A percentile compares a stretch with the other conserved stretches of the same genome.
Evolutionary conservation across 2,888 invertebrate genomes (phyloP).

Genomic region (Zygaena filipendulae): DNA sequence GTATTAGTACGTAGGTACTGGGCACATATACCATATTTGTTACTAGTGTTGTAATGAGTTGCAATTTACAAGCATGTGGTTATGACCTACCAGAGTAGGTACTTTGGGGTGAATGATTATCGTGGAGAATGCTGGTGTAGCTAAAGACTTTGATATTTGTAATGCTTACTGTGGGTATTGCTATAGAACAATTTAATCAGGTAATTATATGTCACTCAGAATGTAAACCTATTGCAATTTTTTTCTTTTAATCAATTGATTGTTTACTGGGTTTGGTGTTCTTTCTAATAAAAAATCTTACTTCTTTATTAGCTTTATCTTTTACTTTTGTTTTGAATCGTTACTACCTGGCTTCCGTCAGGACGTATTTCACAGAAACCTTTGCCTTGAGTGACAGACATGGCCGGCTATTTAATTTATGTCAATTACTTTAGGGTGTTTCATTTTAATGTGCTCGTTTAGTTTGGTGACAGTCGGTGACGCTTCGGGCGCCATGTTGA

Average conservation of each 20-base stretch:
- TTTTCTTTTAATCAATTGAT: no score
- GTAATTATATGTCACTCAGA: no score
- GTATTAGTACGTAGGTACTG: constrained; percentile 39
- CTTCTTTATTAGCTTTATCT: constrained; percentile 62
- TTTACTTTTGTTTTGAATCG: constrained; percentile 59
- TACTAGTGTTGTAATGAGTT: constrained; percentile 38
- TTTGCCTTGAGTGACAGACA: constrained; percentile 58
- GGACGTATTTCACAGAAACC: constrained; percentile 40
- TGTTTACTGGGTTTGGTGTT: no score
- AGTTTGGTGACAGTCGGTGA: constrained; percentile 52
- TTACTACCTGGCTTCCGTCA: constrained; percentile 67
- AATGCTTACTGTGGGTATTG: no score
- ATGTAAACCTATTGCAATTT: no score
- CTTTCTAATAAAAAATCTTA: constrained; percentile 62
- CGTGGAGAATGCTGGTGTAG: constrained; percentile 19
- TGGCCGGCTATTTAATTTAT: constrained; percentile 62
- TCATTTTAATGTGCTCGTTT: constrained; percentile 61
- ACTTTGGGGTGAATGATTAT: constrained; percentile 28
- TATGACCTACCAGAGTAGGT: constrained; percentile 21
- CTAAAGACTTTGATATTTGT: no score
- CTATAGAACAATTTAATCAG: no score
- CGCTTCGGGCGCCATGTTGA: constrained; percentile 59
- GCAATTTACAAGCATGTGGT: constrained; percentile 30
- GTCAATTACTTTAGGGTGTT: constrained; percentile 48
- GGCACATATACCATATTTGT: constrained; percentile 22